Percentiles rank a stretch among this genome's conserved stretches.
phyloP scores from a whole-genome alignment of 2,888 invertebrate genomes.

The Brachyopa scutellaris region DNA sequence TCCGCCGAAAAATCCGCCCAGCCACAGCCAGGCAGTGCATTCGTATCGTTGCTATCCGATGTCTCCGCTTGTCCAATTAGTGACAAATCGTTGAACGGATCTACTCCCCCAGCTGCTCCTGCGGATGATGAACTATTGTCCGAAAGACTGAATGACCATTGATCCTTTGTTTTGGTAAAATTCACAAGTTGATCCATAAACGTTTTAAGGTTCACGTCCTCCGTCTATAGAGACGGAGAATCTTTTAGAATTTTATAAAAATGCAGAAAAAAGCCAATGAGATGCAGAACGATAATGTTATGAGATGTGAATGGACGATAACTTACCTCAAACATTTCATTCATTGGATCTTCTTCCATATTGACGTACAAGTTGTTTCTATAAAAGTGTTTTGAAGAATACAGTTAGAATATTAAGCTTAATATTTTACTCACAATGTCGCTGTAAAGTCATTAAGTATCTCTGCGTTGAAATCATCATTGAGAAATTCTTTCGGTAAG shows the following conservation, averaged over 20 bases:
- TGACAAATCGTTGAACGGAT: constrained; percentile 77
- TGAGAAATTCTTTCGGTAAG: constrained; percentile 77
- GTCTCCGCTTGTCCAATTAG: constrained; percentile 34
- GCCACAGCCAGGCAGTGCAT: constrained; percentile 66
- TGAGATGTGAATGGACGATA: constrained; percentile 10
- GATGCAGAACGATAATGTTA: constrained; percentile 45
- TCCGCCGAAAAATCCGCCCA: constrained; percentile 78
- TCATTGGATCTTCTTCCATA: constrained; percentile 65
- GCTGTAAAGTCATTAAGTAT: constrained; percentile 74
- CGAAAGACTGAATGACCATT: constrained; percentile 51
- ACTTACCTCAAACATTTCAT: constrained; percentile 66
- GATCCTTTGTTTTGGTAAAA: constrained; percentile 57
- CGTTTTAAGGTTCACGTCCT: constrained; percentile 65
- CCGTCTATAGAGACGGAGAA: constrained; percentile 71
- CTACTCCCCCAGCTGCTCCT: constrained; percentile 67
- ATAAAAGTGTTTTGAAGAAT: background rate
- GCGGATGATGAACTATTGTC: no score
- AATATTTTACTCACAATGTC: constrained; percentile 53
- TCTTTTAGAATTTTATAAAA: constrained; percentile 60
- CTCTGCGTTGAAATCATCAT: constrained; percentile 74
- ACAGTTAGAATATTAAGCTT: background rate
- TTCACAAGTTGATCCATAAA: constrained; percentile 60
- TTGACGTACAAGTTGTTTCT: constrained; percentile 63
- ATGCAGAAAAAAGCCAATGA: constrained; percentile 60
- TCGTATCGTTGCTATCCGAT: constrained; percentile 16